Percentiles rank a stretch among this genome's conserved stretches.
Conservation (phyloP, 2,113 vertebrate species). For the Psittacara wagleri region DNA sequence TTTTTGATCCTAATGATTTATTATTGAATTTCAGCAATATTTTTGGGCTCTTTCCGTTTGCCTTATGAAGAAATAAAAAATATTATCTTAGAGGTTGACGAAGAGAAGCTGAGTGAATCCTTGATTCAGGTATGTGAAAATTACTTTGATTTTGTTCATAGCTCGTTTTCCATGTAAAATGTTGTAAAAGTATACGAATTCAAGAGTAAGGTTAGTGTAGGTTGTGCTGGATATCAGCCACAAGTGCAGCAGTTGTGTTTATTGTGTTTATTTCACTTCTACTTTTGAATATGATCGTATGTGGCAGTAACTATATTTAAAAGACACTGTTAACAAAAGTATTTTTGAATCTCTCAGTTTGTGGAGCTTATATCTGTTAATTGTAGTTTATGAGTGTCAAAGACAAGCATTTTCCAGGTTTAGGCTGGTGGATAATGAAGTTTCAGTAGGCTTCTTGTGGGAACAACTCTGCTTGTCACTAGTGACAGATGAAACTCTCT, state of each 20-base stretch:
- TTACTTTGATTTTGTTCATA: neutral
- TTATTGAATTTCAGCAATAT: constrained; percentile 88
- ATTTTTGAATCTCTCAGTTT: neutral
- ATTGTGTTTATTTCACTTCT: neutral
- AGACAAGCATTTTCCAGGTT: neutral
- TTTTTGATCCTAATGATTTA: constrained; percentile 8
- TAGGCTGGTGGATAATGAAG: neutral
- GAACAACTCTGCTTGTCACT: neutral
- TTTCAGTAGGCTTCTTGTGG: neutral
- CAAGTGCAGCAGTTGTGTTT: neutral
- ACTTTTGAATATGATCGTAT: neutral
- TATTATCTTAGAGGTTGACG: constrained; percentile 91
- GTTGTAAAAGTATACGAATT: neutral
- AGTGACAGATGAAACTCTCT: neutral
- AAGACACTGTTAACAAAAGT: neutral
- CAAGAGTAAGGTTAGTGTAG: no score
- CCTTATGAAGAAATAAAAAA: constrained; percentile 96
- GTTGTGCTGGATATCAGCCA: neutral
- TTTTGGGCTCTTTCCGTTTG: constrained; percentile 95
- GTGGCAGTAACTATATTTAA: neutral
- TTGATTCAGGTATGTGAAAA: constrained; percentile 89
- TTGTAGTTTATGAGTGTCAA: rapidly evolving
- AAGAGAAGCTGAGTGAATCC: constrained; percentile 90
- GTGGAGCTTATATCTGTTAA: neutral
- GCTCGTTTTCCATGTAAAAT: rapidly evolving